A percentile compares a stretch with the other conserved stretches of the same genome.
Conservation (phyloP, 2,797 vertebrate genomes). For the Babyrousa celebensis region DNA sequence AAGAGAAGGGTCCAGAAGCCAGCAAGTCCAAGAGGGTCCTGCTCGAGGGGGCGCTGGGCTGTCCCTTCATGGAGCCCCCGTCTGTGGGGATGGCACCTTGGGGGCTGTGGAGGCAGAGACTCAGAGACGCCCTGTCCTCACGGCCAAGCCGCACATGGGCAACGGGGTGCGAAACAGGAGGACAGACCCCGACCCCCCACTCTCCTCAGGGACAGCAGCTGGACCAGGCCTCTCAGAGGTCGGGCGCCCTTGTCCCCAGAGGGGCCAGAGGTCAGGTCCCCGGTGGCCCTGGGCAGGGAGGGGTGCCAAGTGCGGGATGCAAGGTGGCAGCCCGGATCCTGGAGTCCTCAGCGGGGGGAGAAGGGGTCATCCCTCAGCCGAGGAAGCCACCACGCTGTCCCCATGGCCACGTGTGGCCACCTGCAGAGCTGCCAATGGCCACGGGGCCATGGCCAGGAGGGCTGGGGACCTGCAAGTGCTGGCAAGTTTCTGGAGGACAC, state of each 20-base stretch:
- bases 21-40: neutral
- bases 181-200: too few species aligned
- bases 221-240: neutral
- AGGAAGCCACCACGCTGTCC: neutral
- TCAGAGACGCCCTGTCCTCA: too few species aligned
- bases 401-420: rapidly evolving
- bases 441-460: neutral
- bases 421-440: neutral
- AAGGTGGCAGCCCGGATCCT: neutral
- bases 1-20: too few species aligned
- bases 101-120: too few species aligned
- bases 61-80: too few species aligned
- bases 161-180: too few species aligned
- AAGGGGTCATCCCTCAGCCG: neutral
- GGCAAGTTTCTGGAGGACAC: too few species aligned
- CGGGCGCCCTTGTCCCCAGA: neutral
- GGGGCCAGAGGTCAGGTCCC: too few species aligned
- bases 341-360: neutral
- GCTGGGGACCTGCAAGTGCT: neutral
- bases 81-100: too few species aligned
- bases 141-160: too few species aligned
- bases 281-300: rapidly evolving
- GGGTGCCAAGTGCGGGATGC: neutral
- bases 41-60: neutral
- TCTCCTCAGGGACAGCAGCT: too few species aligned